Base-by-base conservation (phyloP, 2,888 invertebrate species). In the Rhyacophila evoluta region DNA sequence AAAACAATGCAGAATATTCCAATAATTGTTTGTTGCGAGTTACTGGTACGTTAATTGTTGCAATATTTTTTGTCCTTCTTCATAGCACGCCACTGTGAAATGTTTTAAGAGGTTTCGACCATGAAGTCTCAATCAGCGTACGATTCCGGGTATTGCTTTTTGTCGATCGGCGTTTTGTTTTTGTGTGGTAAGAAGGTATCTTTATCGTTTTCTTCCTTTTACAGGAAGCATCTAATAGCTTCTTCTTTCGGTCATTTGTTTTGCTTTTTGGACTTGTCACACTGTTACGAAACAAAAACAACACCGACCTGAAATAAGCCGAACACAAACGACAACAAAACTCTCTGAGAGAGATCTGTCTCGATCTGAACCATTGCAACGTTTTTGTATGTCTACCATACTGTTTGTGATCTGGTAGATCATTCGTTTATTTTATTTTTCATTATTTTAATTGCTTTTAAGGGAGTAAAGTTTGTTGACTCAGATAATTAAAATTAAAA, bases 221-320 rank as follows among this genome's bases (percentile, higher is more conserved):
- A 19, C 55, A 55, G 55, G 55, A 25, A 55, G 55, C 55, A 1
- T 19, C 19, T 55, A 55, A 55, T 55, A 55, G 55, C 55, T 55
- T 55, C 55, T 55, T 55, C 55, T 19, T 55, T 55, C 55, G 1
- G 19, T 55, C 8, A 19, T 55, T 55, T 55, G 55, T 55, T 55
- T 55, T 55, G 10, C 55, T 55, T 55, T n/a, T 55, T 55, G 19
- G 55, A 55, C 55, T 55, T 55, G 55, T 55, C 55, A 55, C 55
- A 55, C 55, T 55, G 10, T 19, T 8, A 55, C 15, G 15, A 19
- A 55, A 55, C 10, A 55, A 12, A 55, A 55, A 2, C n/a, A 15
- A 39, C 6, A 39, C 12, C n/a, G 39, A 39, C n/a, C n/a, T 11
- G 15, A 39, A 39, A 12, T 39, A 39, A 39, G 6, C 15, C 55